A percentile compares a stretch with the other conserved stretches of the same genome.
Evolutionary conservation across 2,797 vertebrate genomes (phyloP).

Genomic region (Anas georgica): DNA sequence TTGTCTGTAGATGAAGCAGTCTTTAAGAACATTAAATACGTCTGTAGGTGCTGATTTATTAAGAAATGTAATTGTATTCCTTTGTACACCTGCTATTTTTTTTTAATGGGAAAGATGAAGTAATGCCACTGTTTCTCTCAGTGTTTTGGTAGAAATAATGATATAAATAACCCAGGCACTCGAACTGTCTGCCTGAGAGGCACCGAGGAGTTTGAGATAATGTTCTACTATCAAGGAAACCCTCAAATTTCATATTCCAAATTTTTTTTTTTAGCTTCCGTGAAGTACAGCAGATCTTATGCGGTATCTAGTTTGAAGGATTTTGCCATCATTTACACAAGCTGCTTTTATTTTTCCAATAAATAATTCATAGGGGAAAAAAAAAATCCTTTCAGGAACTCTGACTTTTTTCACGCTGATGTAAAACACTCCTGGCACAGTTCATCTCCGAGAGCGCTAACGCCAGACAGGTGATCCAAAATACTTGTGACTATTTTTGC

Average conservation of each 20-base stretch:
- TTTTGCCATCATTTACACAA: constrained; percentile 13
- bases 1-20: not conserved
- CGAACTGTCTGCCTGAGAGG: not conserved
- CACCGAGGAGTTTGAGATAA: not conserved
- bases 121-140: not conserved
- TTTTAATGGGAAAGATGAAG: not conserved
- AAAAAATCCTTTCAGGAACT: not conserved
- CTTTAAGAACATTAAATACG: not conserved
- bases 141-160: constrained; percentile 1
- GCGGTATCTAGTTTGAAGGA: constrained; percentile 20
- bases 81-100: constrained; percentile 32
- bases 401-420: constrained; percentile 40
- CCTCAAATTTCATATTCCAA: not conserved
- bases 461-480: constrained; percentile 52
- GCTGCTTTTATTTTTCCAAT: constrained; percentile 51
- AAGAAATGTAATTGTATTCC: constrained; percentile 5
- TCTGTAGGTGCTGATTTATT: constrained; percentile 36
- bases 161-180: not conserved
- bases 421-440: constrained; percentile 40
- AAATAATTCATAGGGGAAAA: constrained; percentile 27
- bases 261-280: not conserved
- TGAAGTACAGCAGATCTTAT: not conserved
- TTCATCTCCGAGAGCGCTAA: constrained; percentile 25
- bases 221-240: not conserved
- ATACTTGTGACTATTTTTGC: constrained; percentile 42